Evolutionary conservation across 1,140 invertebrate genomes (phyloP).

Genomic region (Berghia stephanieae): DNA sequence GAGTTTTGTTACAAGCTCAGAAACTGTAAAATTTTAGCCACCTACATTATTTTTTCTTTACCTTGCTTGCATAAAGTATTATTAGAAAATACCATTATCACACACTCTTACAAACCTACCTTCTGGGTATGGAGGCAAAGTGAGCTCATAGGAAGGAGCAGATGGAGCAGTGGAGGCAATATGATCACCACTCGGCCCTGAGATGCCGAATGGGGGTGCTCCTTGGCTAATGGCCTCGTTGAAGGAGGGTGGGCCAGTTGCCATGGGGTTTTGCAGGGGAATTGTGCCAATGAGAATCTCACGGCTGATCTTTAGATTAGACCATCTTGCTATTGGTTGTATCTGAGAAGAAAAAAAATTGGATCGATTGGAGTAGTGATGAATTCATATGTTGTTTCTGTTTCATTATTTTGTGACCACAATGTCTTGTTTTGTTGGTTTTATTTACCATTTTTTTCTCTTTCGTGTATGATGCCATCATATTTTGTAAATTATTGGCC

Average conservation of each 20-base stretch:
- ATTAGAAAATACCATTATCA: no score
- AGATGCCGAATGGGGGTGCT: neutral
- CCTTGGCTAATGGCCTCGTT: neutral
- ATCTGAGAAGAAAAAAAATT: constrained; percentile 32
- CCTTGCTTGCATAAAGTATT: no score
- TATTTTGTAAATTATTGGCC: no score
- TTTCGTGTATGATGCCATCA: no score
- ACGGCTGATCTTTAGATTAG: constrained; percentile 33
- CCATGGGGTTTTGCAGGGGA: constrained; percentile 31
- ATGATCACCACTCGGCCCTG: neutral
- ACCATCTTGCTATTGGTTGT: constrained; percentile 34
- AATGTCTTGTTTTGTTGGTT: no score
- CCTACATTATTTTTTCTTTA: no score
- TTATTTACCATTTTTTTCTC: no score
- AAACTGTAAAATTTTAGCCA: no score
- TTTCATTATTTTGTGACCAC: no score
- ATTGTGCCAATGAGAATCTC: constrained; percentile 41
- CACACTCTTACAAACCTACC: constrained; percentile 25
- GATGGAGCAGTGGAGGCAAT: constrained; percentile 28
- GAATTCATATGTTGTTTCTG: no score
- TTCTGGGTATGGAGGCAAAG: constrained; percentile 38
- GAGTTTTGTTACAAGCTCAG: no score
- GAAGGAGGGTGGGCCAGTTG: constrained; percentile 4
- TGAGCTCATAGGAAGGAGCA: constrained; percentile 32
- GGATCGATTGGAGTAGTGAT: neutral